A percentile compares a stretch with the other conserved stretches of the same genome.
Conservation (phyloP, 2,797 vertebrate species). For the Carapus acus region DNA sequence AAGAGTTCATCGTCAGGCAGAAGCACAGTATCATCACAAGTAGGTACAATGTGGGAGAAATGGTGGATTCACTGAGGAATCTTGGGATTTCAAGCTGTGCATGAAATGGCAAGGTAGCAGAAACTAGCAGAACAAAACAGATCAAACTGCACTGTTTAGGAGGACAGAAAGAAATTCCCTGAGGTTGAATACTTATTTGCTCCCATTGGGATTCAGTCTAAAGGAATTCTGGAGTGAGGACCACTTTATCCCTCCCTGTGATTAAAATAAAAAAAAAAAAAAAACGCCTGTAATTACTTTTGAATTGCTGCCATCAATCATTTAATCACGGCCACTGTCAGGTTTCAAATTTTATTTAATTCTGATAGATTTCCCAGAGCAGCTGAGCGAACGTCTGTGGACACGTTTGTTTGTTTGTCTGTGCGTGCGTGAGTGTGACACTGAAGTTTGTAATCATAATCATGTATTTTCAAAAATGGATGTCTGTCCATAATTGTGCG, state of each 20-base stretch:
- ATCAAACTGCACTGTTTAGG: not conserved
- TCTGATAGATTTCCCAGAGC: not conserved
- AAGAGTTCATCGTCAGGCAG: too few relatives aligned
- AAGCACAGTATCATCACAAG: too few relatives aligned
- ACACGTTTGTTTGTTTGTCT: conserved; percentile 14
- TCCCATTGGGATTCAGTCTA: not conserved
- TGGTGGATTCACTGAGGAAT: too few relatives aligned
- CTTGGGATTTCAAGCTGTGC: too few relatives aligned
- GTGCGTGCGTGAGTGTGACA: too few relatives aligned
- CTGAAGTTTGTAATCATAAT: too few relatives aligned
- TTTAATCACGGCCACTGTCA: not conserved
- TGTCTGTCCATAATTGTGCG: too few relatives aligned
- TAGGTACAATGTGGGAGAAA: too few relatives aligned
- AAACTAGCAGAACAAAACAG: too few relatives aligned
- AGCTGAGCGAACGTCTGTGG: not conserved
- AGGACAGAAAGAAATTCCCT: not conserved
- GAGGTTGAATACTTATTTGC: not conserved
- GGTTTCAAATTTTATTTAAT: not conserved
- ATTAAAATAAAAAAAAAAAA: not conserved
- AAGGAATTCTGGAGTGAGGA: too few relatives aligned
- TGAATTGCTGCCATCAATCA: not conserved
- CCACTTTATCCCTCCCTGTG: not conserved
- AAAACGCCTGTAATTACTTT: not conserved
- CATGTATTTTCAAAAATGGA: too few relatives aligned
- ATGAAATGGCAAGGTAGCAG: too few relatives aligned